Percentiles rank a stretch among this genome's conserved stretches.
Conservation (phyloP, 2,113 vertebrate genomes). For the Prunella fulvescens region DNA sequence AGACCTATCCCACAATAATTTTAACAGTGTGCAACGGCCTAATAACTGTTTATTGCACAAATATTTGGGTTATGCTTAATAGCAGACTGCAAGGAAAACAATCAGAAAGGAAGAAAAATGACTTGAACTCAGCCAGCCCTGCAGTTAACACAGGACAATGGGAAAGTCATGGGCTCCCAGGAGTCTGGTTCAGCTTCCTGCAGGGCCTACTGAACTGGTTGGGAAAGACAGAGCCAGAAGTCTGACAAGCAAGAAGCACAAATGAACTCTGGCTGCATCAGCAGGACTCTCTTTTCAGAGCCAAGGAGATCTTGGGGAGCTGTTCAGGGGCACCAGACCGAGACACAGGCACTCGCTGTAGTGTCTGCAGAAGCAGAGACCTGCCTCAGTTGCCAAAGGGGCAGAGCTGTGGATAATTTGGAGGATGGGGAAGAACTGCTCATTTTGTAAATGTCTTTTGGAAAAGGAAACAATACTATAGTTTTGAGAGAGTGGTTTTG, state of each 20-base stretch:
- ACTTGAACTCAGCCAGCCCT: not conserved
- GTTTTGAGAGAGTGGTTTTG: not conserved
- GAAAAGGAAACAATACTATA: not conserved
- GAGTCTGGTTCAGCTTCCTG: constrained; percentile 40
- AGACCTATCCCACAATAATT: not conserved
- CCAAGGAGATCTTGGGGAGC: constrained; percentile 30
- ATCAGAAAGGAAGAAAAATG: constrained; percentile 16
- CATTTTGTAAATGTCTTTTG: not conserved
- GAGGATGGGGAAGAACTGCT: not conserved
- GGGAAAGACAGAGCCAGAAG: constrained; percentile 26
- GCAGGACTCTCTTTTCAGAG: constrained; percentile 44
- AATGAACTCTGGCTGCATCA: constrained; percentile 52
- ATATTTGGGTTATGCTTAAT: constrained; percentile 1
- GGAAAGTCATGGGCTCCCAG: constrained; percentile 40
- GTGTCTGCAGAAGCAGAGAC: constrained; percentile 20
- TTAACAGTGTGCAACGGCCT: not conserved
- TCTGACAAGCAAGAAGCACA: constrained; percentile 6
- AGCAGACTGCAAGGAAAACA: not conserved
- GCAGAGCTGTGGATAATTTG: not conserved
- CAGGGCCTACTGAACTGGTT: constrained; percentile 46
- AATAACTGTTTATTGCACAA: not conserved
- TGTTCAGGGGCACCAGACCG: constrained; percentile 54
- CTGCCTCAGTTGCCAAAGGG: constrained; percentile 1
- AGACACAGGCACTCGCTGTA: not conserved
- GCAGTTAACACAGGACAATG: constrained; percentile 17